Percentiles rank a stretch among this genome's conserved stretches.
Conservation (phyloP, 2,888 invertebrate species). For the Hanleya hanleyi region DNA sequence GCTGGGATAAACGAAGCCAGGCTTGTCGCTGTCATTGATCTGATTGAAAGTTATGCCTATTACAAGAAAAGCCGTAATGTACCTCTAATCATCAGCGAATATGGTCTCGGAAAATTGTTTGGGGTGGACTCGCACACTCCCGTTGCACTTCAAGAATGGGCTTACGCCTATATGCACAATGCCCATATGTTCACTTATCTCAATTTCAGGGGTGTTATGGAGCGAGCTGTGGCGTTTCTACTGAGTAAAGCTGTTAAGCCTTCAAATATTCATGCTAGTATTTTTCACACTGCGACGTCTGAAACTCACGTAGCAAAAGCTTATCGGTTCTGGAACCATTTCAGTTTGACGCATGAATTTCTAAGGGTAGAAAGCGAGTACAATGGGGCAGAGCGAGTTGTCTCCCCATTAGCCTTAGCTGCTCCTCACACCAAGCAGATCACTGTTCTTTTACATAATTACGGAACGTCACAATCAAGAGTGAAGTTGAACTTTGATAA, state of each 20-base stretch:
- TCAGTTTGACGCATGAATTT: constrained; percentile 6
- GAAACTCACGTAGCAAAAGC: constrained; percentile 8
- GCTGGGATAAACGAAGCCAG: constrained; percentile 13
- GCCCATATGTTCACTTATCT: constrained; percentile 19
- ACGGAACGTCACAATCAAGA: neutral
- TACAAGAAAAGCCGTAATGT: constrained; percentile 6
- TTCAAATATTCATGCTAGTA: constrained; percentile 6
- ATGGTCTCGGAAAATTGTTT: neutral
- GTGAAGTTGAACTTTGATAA: neutral
- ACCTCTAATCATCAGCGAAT: constrained; percentile 15
- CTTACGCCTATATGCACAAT: constrained; percentile 11
- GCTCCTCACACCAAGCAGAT: constrained; percentile 6
- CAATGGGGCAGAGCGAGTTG: constrained; percentile 3
- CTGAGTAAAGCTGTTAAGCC: neutral
- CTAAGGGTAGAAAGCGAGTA: constrained; percentile 1
- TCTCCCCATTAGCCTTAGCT: constrained; percentile 7
- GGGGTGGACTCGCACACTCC: constrained; percentile 3
- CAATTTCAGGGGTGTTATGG: constrained; percentile 9
- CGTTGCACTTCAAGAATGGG: constrained; percentile 1
- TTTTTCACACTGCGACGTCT: neutral
- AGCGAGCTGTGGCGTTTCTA: constrained; percentile 9
- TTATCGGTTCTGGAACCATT: constrained; percentile 14
- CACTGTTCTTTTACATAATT: neutral
- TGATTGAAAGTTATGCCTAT: constrained; percentile 13
- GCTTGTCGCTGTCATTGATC: constrained; percentile 9